Base-by-base conservation (phyloP, 2,888 invertebrate genomes). In the Julus scandinavius region DNA sequence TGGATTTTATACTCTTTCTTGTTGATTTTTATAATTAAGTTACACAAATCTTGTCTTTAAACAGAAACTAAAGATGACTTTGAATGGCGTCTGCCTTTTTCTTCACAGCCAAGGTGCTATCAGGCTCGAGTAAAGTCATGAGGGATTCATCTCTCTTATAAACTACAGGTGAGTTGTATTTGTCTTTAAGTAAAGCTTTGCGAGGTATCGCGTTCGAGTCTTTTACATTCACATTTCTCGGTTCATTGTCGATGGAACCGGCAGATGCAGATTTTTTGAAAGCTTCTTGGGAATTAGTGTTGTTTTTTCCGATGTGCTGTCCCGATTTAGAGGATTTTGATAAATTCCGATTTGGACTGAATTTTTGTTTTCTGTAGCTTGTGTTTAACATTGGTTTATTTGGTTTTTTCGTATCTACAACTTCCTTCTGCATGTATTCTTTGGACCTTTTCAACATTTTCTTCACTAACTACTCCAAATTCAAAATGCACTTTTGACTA, bases 81-180 rank as follows among this genome's bases (percentile, higher is more conserved):
- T 85, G 85, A 41, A 85, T 85, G 85, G 41, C 85, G 13, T 85
- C 85, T 4, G 85, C 85, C 17, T 85, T 85, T 85, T 85, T 41
- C 49, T 85, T 85, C 41, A 85, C 49, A 4, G 85, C 85, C 49
- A 85, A 85, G n/a, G 85, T 85, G 20, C 41, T 85, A 9, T 85
- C 85, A 1, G 85, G 85, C n/a, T 85, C 85, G n/a, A 85, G 11
- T 85, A 85, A 45, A 20, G 85, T 20, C 85, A 85, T 85, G 3
- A 85, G 20, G 20, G 85, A 85, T 40, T 41, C 49, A 6, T 85
- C 85, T 85, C 49, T 49, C n/a, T 85, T 85, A 41, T 41, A 45
- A 1, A 40, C 9, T 41, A 85, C 41, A n/a, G 85, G 85, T 45
- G 41, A 85, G 20, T 85, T 41, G 41, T n/a, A 41, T n/a, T 85